Evolutionary conservation across 2,113 vertebrate genomes (phyloP), one percentile per base, ranked within the genome.

Genomic region (Tupaia tana): DNA sequence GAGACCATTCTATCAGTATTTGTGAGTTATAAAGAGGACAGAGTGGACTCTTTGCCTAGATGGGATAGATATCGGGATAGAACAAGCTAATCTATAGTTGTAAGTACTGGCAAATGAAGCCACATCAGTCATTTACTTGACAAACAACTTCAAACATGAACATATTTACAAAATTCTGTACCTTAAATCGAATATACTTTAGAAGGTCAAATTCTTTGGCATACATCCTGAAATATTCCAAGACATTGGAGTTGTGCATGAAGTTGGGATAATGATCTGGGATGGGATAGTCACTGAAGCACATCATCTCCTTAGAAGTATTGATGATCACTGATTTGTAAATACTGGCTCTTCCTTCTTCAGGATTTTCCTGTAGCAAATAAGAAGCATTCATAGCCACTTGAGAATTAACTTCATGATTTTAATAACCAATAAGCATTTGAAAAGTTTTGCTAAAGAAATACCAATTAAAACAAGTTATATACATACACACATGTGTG

Each of bases 221-320:
- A 0, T 99, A 99, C 96, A 99, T 98, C 83, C 98, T 98, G 97
- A 99, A 99, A 78, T 99, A 99, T 52, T 99, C 97, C 94, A 99
- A 90, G 85, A 99, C 88, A 95, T 98, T 97, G 54, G 98, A 98
- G 95, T 99, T 98, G 96, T 98, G 99, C 99, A 99, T 98, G 98
- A 97, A 99, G 98, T 99, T 99, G 71, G 99, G 99, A 93, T 98
- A 99, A 80, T 99, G 90, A 0, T 98, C 99, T 0, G 99, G 99
- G 96, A 99, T 98, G 82, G 98, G 99, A 70, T 99, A 99, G 94
- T 99, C 99, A 3, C 99, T 99, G 98, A 98, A 99, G 97, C 99
- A 99, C 99, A 99, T 99, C 98, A 99, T 99, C 97, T 99, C 99
- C 96, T 99, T 99, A 91, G 99, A 99, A 64, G 99, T 99, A 97